These are phyloP conservation scores for Pteropus alecto DNA, from an alignment of 2,113 vertebrate genomes.

Conservation along the genomic window DNA sequence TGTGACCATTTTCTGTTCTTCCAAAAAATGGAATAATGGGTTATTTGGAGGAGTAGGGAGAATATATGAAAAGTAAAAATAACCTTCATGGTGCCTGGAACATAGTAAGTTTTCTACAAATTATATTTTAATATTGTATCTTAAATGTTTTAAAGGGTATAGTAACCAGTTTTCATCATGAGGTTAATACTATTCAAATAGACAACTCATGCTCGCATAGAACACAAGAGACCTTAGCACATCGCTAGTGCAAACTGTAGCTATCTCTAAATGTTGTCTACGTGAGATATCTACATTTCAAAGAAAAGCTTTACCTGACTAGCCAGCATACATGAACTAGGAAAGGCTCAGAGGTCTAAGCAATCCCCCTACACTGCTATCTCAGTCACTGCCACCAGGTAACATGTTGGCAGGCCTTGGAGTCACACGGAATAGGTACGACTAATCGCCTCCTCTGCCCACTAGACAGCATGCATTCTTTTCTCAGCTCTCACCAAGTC, in stretches of 20 bases:
- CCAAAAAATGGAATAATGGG: background rate
- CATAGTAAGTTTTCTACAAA: background rate
- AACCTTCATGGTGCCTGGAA: background rate
- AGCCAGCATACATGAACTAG: background rate
- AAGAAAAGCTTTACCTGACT: background rate
- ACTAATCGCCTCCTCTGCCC: background rate
- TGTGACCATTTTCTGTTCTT: slow-evolving; percentile 1
- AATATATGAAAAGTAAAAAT: slow-evolving; percentile 40
- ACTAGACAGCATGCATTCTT: background rate
- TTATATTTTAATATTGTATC: background rate
- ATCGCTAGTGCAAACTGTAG: background rate
- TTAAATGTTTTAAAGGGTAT: background rate
- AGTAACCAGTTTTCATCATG: background rate
- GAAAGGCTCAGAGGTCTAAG: background rate
- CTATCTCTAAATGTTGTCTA: background rate
- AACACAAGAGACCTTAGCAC: background rate
- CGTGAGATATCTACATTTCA: background rate
- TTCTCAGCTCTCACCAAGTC: background rate
- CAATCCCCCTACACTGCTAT: background rate
- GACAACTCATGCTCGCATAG: background rate
- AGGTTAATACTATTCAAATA: background rate
- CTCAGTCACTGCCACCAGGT: background rate
- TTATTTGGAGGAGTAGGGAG: slow-evolving; percentile 23
- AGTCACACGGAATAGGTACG: background rate
- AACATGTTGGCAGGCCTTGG: background rate